Conservation (phyloP, 2,888 invertebrate genomes). For the Tenthredo mesomela region DNA sequence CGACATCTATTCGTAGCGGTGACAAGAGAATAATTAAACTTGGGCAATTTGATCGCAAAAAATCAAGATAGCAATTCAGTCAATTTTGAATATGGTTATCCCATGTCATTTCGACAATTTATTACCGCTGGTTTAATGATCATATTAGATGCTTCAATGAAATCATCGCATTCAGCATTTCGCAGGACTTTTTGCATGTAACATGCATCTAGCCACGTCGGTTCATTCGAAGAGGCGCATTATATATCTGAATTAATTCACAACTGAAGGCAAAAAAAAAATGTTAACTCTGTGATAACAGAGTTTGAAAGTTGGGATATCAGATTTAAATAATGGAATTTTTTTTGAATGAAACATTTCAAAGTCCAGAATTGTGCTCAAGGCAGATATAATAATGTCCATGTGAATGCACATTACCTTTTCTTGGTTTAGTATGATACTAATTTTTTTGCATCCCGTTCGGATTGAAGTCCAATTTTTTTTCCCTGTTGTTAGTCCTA, state of each 20-base stretch:
- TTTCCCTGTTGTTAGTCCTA: neutral
- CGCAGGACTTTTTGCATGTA: conserved; percentile 69
- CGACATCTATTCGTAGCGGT: conserved; percentile 62
- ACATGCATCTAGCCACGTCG: conserved; percentile 65
- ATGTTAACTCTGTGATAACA: too few species aligned
- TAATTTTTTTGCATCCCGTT: neutral
- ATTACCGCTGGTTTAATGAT: conserved; percentile 67
- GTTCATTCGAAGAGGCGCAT: conserved; percentile 39
- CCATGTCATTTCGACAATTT: conserved; percentile 4
- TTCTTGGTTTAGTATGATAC: neutral
- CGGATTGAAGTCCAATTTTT: neutral
- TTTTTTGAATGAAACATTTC: neutral
- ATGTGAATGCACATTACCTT: neutral
- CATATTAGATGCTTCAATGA: conserved; percentile 67
- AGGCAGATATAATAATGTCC: neutral
- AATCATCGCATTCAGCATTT: conserved; percentile 64
- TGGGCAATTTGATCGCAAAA: neutral
- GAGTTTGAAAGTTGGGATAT: neutral
- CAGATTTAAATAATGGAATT: neutral
- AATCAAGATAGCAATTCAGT: neutral
- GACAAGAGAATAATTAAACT: neutral
- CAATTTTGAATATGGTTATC: conserved; percentile 56
- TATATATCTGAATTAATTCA: neutral
- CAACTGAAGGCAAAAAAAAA: too few species aligned
- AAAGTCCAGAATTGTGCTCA: neutral